phyloP scores from a whole-genome alignment of 2,888 invertebrate genomes.

The Sepioteuthis lessoniana region DNA sequence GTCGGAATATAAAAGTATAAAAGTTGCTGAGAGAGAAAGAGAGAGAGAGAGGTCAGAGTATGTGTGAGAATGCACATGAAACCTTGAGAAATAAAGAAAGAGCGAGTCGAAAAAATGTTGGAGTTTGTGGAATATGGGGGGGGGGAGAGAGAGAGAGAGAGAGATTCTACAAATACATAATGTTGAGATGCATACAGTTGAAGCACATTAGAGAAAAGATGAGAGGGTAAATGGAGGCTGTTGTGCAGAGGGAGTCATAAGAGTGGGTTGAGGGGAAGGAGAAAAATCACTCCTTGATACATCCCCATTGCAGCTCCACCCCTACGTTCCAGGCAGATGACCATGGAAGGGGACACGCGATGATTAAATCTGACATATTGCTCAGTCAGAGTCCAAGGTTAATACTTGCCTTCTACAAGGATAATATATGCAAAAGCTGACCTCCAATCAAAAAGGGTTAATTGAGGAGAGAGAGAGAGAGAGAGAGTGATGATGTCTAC shows the following conservation, averaged over 20 bases:
- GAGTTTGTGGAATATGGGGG: no score
- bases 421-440: neutral
- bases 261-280: neutral
- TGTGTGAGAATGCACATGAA: no score
- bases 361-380: neutral
- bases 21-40: no score
- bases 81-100: no score
- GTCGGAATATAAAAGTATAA: no score
- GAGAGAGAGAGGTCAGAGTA: no score
- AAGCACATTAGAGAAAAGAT: neutral
- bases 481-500: no score
- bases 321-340: neutral
- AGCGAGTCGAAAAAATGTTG: no score
- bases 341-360: neutral
- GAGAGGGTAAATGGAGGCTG: neutral
- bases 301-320: no score
- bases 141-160: no score
- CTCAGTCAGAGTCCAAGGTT: slow-evolving; percentile 1
- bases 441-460: slow-evolving; percentile 33
- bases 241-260: no score
- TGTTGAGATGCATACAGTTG: neutral
- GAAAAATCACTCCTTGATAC: neutral
- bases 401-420: neutral
- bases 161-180: neutral
- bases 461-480: neutral